Conservation (phyloP, 2,797 vertebrate species). For the Pangasius larnaudii region DNA sequence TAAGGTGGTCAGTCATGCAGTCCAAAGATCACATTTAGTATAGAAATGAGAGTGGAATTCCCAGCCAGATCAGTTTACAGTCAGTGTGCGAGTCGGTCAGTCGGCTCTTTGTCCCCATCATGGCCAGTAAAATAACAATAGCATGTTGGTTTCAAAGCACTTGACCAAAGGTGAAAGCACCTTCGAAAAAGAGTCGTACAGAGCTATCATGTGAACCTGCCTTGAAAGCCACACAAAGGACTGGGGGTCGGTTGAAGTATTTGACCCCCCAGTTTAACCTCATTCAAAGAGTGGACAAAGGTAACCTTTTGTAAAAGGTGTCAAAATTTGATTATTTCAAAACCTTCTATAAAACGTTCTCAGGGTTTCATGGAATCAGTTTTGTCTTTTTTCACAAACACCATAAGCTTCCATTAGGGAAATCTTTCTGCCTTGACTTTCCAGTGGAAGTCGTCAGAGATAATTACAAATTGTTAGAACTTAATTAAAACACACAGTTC, state of each 20-base stretch:
- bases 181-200: constrained; percentile 65
- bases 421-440: constrained; percentile 10
- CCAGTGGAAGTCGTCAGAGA: not conserved
- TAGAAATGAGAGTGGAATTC: constrained; percentile 87
- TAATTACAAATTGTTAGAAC: not conserved
- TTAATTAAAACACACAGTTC: constrained; percentile 12
- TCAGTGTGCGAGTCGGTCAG: constrained; percentile 61
- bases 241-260: constrained; percentile 57
- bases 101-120: constrained; percentile 74
- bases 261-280: constrained; percentile 61
- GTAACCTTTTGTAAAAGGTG: constrained; percentile 60
- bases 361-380: not conserved
- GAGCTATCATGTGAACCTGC: constrained; percentile 73
- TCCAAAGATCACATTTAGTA: constrained; percentile 88
- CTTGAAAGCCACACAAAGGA: constrained; percentile 68
- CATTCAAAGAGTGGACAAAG: constrained; percentile 69
- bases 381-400: not conserved
- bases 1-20: constrained; percentile 91
- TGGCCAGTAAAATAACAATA: constrained; percentile 79
- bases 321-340: constrained; percentile 39
- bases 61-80: constrained; percentile 88
- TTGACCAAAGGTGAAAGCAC: constrained; percentile 69
- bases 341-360: not conserved
- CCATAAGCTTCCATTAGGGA: not conserved
- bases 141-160: constrained; percentile 76